Evolutionary conservation across 2,113 vertebrate genomes (phyloP).

Genomic region (Actenoides hombroni): DNA sequence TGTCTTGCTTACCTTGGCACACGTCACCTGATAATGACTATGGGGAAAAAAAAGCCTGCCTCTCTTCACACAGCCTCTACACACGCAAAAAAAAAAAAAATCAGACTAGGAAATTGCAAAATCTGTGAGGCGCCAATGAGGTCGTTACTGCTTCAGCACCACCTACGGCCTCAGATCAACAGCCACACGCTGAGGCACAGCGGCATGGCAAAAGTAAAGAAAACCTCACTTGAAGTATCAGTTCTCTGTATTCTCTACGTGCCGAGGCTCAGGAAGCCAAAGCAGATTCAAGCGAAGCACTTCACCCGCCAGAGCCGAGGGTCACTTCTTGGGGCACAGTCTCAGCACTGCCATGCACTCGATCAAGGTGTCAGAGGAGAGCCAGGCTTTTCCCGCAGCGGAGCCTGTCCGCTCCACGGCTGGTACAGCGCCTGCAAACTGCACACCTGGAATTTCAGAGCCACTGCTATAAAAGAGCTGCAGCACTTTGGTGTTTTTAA

Average conservation of each 20-base stretch:
- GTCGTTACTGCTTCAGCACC: neutral
- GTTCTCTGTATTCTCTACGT: fast-evolving
- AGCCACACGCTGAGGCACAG: fast-evolving
- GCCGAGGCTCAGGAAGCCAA: neutral
- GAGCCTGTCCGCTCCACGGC: neutral
- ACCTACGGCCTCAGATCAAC: neutral
- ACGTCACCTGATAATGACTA: neutral
- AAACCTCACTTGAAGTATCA: neutral
- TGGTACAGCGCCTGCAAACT: neutral
- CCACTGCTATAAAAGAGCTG: neutral
- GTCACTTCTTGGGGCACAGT: neutral
- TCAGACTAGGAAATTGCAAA: neutral
- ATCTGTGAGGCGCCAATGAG: neutral
- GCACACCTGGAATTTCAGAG: neutral
- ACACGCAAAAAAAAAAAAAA: neutral
- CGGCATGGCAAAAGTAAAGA: neutral
- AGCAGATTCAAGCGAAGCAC: neutral
- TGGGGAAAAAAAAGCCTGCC: neutral
- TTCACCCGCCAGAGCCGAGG: neutral
- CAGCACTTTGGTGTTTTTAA: neutral
- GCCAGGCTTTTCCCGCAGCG: neutral
- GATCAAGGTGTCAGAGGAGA: neutral
- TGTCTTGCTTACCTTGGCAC: neutral
- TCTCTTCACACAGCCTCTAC: neutral
- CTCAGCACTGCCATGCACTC: neutral